Percentiles rank a stretch among this genome's conserved stretches.
Evolutionary conservation across 2,113 vertebrate genomes (phyloP).

Genomic region (Podilymbus podiceps): DNA sequence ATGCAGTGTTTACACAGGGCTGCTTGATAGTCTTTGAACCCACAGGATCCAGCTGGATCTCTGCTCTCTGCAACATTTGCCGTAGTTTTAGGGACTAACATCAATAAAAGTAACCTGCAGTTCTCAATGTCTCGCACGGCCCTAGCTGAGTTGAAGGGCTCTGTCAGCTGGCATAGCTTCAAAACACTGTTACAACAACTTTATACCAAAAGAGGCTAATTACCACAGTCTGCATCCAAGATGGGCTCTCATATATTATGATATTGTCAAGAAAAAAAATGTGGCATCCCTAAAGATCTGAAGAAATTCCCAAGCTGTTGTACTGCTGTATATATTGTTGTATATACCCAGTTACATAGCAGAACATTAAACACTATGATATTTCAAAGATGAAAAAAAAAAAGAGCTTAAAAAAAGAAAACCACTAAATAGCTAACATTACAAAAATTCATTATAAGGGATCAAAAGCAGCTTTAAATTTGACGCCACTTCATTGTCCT

Average conservation of each 20-base stretch:
- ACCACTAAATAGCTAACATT: background rate
- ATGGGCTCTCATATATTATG: slow-evolving; percentile 22
- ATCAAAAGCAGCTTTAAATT: slow-evolving; percentile 23
- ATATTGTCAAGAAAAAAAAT: slow-evolving; percentile 5
- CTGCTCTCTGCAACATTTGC: background rate
- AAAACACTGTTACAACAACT: slow-evolving; percentile 14
- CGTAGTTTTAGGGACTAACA: background rate
- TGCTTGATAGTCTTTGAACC: background rate
- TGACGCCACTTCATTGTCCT: background rate
- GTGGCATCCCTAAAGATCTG: slow-evolving; percentile 24
- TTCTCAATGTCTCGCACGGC: background rate
- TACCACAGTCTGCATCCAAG: slow-evolving; percentile 19
- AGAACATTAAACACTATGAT: background rate
- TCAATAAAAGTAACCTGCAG: background rate
- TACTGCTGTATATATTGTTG: background rate
- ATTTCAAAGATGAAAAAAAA: slow-evolving; percentile 10
- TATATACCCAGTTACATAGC: background rate
- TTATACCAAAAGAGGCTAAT: slow-evolving; percentile 32
- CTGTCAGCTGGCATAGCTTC: slow-evolving; percentile 45
- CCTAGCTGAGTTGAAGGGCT: background rate
- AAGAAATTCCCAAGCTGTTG: slow-evolving; percentile 19
- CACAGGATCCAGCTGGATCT: background rate
- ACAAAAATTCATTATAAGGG: background rate
- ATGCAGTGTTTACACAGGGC: background rate
- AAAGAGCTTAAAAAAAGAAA: background rate